Evolutionary conservation across 2,888 invertebrate species (phyloP), one percentile per base, ranked within the genome.

Genomic region (Yponomeuta malinellus): DNA sequence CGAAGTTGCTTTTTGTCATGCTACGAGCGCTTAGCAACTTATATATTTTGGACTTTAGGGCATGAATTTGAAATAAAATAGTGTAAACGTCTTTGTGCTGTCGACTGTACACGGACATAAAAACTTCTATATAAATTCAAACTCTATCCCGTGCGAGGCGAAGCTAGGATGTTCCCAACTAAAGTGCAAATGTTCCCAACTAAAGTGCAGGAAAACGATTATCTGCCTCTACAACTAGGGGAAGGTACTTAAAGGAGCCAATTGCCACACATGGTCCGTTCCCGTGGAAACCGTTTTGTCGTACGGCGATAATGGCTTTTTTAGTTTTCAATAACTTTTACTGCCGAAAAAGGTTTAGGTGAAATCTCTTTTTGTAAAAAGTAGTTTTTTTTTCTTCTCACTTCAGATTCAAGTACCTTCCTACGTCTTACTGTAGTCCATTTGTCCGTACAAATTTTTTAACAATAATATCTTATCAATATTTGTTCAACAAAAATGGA

Each of bases 221-320:
- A 88, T 74, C 69, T 74, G 68, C 73, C 71, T 72, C 71, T 71
- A 73, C 75, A 76, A 68, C 52, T 59, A 52, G 48, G 74, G 72
- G 73, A 72, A 73, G 74, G 82, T 81, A 82, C 81, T 86, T 81
- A 81, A 81, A 73, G 71, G 82, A 84, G 83, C 82, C 87, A 84
- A 88, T 89, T 83, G 84, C 52, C 82, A 84, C 85, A 87, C 81
- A 83, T 89, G 88, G 79, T 23, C 78, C 77, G 80, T 83, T 87
- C 85, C 84, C 82, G 52, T 79, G 75, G 76, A 78, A 77, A 77
- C 74, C 75, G 75, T 74, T 81, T 78, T 78, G 70, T 72, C 71
- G 69, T 68, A 64, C 63, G 59, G 75, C 81, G 83, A 85, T 87
- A 87, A 86, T 86, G 85, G 80, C 81, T 80, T 85, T 87, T 80